Conservation (phyloP, 2,888 invertebrate genomes). For the Limnephilus auricula region DNA sequence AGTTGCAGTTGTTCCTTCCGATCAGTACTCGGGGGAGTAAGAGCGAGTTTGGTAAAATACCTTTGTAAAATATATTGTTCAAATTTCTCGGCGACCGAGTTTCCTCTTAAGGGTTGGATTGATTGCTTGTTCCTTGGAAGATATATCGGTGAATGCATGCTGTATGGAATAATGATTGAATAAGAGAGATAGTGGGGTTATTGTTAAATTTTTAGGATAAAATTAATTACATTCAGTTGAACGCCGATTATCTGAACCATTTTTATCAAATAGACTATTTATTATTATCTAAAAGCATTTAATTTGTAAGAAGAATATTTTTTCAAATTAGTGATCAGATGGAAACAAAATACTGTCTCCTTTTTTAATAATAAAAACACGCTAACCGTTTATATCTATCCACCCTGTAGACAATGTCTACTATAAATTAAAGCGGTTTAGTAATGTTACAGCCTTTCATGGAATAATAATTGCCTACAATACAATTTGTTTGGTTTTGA, state of each 20-base stretch:
- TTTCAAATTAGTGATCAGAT: neutral
- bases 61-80: no score
- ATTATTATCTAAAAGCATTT: neutral
- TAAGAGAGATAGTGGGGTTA: neutral
- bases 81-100: no score
- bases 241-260: neutral
- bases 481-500: no score
- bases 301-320: neutral
- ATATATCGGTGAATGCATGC: no score
- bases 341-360: neutral
- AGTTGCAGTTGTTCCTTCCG: no score
- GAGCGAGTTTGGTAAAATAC: no score
- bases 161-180: neutral
- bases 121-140: neutral
- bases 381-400: neutral
- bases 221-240: neutral
- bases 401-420: neutral
- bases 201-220: neutral
- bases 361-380: neutral
- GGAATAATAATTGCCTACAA: neutral
- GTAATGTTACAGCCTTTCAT: neutral
- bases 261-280: neutral
- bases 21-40: no score
- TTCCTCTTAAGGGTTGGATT: no score
- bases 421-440: neutral